phyloP scores from a whole-genome alignment of 2,888 invertebrate genomes.

The Cryptocephalus moraei region DNA sequence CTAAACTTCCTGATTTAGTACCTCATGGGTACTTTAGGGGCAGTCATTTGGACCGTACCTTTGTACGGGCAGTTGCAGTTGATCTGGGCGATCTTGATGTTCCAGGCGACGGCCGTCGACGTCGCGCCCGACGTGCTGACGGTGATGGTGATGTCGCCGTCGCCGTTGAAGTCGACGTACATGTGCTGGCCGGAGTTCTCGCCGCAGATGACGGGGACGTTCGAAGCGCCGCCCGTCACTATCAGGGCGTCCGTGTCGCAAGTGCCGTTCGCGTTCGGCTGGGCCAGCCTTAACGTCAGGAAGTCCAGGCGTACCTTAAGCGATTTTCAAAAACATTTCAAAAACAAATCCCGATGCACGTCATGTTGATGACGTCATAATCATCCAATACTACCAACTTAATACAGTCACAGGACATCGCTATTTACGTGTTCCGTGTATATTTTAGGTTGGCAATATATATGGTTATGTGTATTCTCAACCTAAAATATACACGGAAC shows the following conservation, averaged over 20 bases:
- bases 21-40: no score
- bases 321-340: conserved; percentile 1
- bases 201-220: conserved; percentile 68
- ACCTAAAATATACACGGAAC: no score
- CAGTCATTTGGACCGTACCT: conserved; percentile 37
- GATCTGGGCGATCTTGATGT: conserved; percentile 61
- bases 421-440: no score
- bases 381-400: no score
- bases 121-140: conserved; percentile 52
- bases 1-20: no score
- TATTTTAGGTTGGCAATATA: no score
- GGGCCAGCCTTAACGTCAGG: conserved; percentile 57
- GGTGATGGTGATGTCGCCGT: conserved; percentile 52
- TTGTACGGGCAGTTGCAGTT: conserved; percentile 57
- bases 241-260: conserved; percentile 61
- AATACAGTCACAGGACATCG: no score
- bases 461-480: no score
- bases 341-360: no score
- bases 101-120: conserved; percentile 60
- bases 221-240: conserved; percentile 57
- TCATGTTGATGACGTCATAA: no score
- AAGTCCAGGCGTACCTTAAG: conserved; percentile 65
- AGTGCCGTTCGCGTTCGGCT: conserved; percentile 60
- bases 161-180: conserved; percentile 63
- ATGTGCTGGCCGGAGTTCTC: conserved; percentile 71